phyloP scores from a whole-genome alignment of 1,140 invertebrate genomes.

The Ylistrum balloti region DNA sequence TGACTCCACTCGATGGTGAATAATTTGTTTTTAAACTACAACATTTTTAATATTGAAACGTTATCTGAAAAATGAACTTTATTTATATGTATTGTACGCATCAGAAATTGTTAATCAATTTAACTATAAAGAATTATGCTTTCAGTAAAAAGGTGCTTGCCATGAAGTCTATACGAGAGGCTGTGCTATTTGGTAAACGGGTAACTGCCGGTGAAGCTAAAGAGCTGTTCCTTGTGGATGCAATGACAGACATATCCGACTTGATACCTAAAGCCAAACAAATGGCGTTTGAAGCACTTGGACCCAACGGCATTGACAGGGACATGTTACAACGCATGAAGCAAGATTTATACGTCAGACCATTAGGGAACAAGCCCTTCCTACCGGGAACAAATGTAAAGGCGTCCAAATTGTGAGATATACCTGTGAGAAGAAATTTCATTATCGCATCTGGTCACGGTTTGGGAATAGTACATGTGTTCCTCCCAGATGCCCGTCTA shows the following conservation, averaged over 20 bases:
- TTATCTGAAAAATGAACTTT: no score
- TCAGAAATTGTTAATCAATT: no score
- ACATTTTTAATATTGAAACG: no score
- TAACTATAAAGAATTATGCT: no score
- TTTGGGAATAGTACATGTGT: no score
- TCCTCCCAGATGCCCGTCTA: no score
- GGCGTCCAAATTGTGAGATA: neutral
- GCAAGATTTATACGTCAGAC: constrained; percentile 14
- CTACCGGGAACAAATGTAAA: neutral
- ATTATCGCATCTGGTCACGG: no score
- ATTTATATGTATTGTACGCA: no score
- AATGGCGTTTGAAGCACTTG: constrained; percentile 47
- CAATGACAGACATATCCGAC: neutral
- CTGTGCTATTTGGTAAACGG: constrained; percentile 50
- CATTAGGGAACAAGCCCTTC: neutral
- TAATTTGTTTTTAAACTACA: no score
- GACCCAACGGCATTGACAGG: constrained; percentile 48
- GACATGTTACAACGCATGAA: constrained; percentile 51
- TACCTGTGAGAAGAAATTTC: no score
- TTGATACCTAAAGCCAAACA: constrained; percentile 48
- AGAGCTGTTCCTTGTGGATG: constrained; percentile 31
- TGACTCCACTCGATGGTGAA: no score
- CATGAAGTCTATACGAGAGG: constrained; percentile 43
- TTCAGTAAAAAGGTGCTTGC: constrained; percentile 38
- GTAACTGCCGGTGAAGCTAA: constrained; percentile 48